Base-by-base conservation (phyloP, 2,797 vertebrate genomes). In the Catharus ustulatus region DNA sequence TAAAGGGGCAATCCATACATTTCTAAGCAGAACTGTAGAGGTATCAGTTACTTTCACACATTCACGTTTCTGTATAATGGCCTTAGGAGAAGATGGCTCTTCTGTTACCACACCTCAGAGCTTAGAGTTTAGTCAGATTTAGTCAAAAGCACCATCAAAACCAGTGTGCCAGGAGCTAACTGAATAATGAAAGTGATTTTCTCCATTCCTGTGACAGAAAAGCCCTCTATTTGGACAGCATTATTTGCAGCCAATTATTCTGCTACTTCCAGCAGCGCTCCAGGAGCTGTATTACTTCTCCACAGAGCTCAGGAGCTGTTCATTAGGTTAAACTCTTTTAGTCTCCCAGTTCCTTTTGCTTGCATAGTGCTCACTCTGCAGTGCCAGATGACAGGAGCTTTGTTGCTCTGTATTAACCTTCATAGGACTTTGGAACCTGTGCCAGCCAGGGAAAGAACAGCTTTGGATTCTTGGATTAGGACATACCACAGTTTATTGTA, bases 211-310 rank as follows among this genome's bases (percentile, higher is more conserved):
- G 8, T 4, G 52, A 3, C 19, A 84, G 57, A 51, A 61, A 51
- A 10, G 3, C 8, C 20, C 40, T 55, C 55, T 51, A 15, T 88
- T 74, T 66, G 57, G 63, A 68, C 51, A 79, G 64, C 26, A 30
- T 77, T 80, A 63, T 81, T 90, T 88, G 73, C 69, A 88, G 66
- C 34, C 86, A 92, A 42, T 91, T 77, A 63, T 57, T 88, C 64
- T 26, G 34, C 49, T 45, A 5, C 46, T 80, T 58, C 76, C 58
- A 85, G 40, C 64, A 59, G 84, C 2, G 15, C 82, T 63, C 68
- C 24, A 71, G 68, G 52, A 82, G 38, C 82, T 46, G 7, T 16
- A 11, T 59, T 43, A 24, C 69, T 63, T 74, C 64, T 73, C 64
- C 72, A 46, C 17, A 11, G 64, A 46, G 71, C 59, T 84, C 29